These are phyloP conservation scores for Pyxicephalus adspersus DNA, from an alignment of 2,113 vertebrate genomes.

Conservation along the genomic window DNA sequence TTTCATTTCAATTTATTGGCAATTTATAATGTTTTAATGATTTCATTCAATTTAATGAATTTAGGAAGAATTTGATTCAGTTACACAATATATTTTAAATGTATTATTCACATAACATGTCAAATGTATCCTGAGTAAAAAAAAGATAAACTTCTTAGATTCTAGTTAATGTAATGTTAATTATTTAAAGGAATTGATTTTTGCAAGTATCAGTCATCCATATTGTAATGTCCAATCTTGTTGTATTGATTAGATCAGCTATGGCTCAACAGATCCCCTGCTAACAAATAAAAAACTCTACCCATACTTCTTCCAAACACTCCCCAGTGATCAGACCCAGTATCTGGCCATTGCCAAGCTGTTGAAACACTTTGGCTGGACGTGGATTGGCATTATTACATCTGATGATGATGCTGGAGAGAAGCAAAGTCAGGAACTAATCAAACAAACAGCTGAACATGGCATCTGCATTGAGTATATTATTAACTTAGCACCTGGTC, in stretches of 20 bases:
- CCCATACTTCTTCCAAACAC: conserved; percentile 77
- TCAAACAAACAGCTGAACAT: neutral
- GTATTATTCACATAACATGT: no score
- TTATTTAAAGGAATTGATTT: no score
- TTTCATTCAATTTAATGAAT: no score
- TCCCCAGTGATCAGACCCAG: conserved; percentile 80
- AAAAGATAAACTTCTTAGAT: no score
- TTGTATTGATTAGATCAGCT: conserved; percentile 71
- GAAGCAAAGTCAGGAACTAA: conserved; percentile 27
- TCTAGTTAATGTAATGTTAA: no score
- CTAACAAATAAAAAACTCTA: conserved; percentile 76
- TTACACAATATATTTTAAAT: no score
- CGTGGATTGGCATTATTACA: conserved; percentile 77
- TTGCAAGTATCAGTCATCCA: no score
- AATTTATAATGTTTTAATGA: no score
- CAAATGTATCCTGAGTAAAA: no score
- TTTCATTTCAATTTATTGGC: no score
- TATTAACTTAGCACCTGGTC: neutral
- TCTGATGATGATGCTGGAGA: conserved; percentile 75
- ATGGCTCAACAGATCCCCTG: conserved; percentile 79
- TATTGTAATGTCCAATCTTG: neutral
- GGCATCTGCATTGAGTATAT: conserved; percentile 28
- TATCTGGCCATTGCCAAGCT: conserved; percentile 74
- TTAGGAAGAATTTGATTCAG: no score
- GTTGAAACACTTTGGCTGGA: conserved; percentile 77